Evolutionary conservation across 2,888 invertebrate genomes (phyloP).

Genomic region (Ashinkailepas kermadecensis): DNA sequence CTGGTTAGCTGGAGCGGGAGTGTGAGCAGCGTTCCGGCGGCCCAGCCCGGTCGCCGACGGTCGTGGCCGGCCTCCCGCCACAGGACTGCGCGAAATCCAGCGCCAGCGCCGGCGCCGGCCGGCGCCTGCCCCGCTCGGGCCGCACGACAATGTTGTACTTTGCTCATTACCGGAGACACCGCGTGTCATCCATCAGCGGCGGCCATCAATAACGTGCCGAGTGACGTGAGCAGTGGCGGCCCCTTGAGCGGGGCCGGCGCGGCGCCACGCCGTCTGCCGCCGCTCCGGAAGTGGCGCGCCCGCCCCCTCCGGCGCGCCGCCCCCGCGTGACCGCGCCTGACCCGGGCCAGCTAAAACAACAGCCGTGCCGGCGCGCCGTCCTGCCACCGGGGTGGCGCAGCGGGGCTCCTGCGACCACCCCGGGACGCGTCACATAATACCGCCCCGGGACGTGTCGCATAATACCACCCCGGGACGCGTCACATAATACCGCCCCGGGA

Average conservation of each 20-base stretch:
- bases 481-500: not conserved
- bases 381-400: too few relatives aligned
- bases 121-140: not conserved
- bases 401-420: not conserved
- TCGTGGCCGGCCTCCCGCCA: too few relatives aligned
- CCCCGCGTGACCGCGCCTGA: not conserved
- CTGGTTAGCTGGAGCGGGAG: too few relatives aligned
- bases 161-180: not conserved
- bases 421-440: not conserved
- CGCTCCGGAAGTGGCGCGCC: not conserved
- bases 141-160: not conserved
- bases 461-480: not conserved
- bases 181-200: not conserved
- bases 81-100: too few relatives aligned
- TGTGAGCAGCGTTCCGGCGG: too few relatives aligned
- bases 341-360: not conserved
- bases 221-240: not conserved
- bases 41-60: too few relatives aligned
- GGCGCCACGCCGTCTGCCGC: conserved; percentile 11
- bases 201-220: conserved; percentile 7
- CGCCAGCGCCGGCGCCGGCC: not conserved
- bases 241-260: not conserved
- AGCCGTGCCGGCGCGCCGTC: not conserved
- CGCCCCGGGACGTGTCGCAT: not conserved
- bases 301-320: not conserved